Conservation (phyloP, 2,888 invertebrate species). For the Luperina nickerlii region DNA sequence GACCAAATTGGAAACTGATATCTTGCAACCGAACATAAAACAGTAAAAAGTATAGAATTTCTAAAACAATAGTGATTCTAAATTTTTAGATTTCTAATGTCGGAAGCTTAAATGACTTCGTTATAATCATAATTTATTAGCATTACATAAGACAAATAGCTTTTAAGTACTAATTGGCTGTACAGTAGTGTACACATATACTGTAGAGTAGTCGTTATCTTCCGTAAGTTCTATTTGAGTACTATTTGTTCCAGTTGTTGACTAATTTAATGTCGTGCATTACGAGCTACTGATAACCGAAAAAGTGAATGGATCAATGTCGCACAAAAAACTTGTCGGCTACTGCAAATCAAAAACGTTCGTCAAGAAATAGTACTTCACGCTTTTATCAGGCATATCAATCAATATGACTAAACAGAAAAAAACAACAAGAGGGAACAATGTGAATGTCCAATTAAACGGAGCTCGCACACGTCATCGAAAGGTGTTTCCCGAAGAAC, state of each 20-base stretch:
- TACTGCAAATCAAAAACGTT: conserved; percentile 51
- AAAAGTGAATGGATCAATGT: conserved; percentile 38
- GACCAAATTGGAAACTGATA: conserved; percentile 17
- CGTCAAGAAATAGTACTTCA: conserved; percentile 66
- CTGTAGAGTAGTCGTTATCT: background rate
- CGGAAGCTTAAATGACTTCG: background rate
- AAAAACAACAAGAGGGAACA: conserved; percentile 85
- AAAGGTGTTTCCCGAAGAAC: conserved; percentile 91
- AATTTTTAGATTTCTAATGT: conserved; percentile 1
- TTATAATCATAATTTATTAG: background rate
- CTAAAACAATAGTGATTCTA: background rate
- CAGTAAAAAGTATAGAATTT: background rate
- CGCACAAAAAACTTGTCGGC: conserved; percentile 51
- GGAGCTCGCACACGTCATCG: conserved; percentile 89
- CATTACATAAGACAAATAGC: background rate
- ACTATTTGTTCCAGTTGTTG: background rate
- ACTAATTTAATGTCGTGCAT: conserved; percentile 15
- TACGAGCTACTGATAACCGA: conserved; percentile 33
- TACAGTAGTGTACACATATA: background rate
- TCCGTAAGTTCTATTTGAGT: background rate
- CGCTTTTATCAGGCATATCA: conserved; percentile 72
- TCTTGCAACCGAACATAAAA: background rate
- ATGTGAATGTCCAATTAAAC: conserved; percentile 90
- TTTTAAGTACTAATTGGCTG: conserved; percentile 5
- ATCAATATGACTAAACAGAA: conserved; percentile 73